A percentile compares a stretch with the other conserved stretches of the same genome.
These are phyloP conservation scores for Ooceraea biroi DNA, from an alignment of 1,140 invertebrate species.

Conservation along the genomic window DNA sequence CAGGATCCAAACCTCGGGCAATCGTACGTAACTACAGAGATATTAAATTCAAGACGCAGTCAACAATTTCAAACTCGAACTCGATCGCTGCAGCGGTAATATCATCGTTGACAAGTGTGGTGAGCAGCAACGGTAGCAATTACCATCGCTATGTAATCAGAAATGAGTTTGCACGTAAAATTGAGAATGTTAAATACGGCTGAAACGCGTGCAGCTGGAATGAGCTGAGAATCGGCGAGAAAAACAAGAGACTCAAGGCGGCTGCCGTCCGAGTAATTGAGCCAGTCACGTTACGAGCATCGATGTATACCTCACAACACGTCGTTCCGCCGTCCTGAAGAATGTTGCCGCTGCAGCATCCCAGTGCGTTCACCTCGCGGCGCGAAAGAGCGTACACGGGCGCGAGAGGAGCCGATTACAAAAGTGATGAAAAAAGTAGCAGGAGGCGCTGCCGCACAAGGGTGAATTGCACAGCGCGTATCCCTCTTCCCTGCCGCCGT, in stretches of 20 bases:
- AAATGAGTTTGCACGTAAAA: too few relatives aligned
- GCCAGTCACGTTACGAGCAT: neutral
- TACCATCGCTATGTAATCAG: too few relatives aligned
- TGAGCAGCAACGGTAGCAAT: too few relatives aligned
- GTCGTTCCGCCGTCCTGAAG: constrained; percentile 32
- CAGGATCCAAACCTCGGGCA: neutral
- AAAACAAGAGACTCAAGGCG: too few relatives aligned
- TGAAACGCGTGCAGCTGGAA: too few relatives aligned
- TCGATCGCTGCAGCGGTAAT: too few relatives aligned
- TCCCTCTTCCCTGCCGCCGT: neutral
- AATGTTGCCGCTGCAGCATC: constrained; percentile 30
- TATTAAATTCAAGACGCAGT: neutral
- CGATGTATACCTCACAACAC: neutral
- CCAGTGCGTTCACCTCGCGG: constrained; percentile 50
- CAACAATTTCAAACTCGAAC: neutral
- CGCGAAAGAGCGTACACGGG: constrained; percentile 40
- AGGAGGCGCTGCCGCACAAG: constrained; percentile 50
- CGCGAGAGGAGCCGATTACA: constrained; percentile 47
- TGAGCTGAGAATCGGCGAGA: too few relatives aligned
- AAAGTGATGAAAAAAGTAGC: constrained; percentile 59
- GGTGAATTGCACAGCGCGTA: constrained; percentile 68
- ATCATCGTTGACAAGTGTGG: too few relatives aligned
- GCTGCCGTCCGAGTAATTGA: neutral
- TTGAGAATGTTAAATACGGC: too few relatives aligned
- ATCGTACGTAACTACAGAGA: neutral